Evolutionary conservation across 2,888 invertebrate genomes (phyloP).

Genomic region (Nebria salina): DNA sequence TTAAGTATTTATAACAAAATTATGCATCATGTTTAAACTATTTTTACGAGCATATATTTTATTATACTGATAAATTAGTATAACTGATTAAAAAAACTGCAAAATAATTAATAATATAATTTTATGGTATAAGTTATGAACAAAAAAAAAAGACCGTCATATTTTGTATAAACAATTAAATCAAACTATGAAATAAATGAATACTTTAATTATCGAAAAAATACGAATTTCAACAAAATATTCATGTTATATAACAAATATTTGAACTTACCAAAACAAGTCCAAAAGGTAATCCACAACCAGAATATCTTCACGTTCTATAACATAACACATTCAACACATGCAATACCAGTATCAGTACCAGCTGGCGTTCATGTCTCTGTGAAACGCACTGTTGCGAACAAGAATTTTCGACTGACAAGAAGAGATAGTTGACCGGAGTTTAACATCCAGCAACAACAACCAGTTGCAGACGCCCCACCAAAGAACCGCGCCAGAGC

Average conservation of each 20-base stretch:
- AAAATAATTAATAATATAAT: too few species aligned
- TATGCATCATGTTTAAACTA: too few species aligned
- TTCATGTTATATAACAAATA: background rate
- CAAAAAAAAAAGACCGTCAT: too few species aligned
- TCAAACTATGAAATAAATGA: too few species aligned
- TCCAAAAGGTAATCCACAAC: conserved; percentile 10
- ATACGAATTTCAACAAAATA: too few species aligned
- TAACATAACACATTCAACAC: conserved; percentile 9
- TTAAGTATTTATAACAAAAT: too few species aligned
- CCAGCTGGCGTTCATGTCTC: background rate
- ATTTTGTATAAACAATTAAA: too few species aligned
- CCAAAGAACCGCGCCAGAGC: conserved; percentile 19
- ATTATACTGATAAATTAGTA: too few species aligned
- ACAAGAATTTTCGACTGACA: conserved; percentile 20
- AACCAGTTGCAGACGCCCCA: conserved; percentile 29
- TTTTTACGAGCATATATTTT: too few species aligned
- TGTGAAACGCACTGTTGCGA: conserved; percentile 2
- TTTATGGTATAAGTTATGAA: too few species aligned
- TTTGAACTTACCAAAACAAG: conserved; percentile 7
- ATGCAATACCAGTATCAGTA: background rate
- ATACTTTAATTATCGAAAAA: too few species aligned
- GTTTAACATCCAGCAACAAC: conserved; percentile 20
- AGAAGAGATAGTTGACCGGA: conserved; percentile 41
- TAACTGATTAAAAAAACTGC: too few species aligned
- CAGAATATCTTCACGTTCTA: conserved; percentile 8